These are phyloP conservation scores for Formica selysi DNA, from an alignment of 1,140 invertebrate species.

Conservation along the genomic window DNA sequence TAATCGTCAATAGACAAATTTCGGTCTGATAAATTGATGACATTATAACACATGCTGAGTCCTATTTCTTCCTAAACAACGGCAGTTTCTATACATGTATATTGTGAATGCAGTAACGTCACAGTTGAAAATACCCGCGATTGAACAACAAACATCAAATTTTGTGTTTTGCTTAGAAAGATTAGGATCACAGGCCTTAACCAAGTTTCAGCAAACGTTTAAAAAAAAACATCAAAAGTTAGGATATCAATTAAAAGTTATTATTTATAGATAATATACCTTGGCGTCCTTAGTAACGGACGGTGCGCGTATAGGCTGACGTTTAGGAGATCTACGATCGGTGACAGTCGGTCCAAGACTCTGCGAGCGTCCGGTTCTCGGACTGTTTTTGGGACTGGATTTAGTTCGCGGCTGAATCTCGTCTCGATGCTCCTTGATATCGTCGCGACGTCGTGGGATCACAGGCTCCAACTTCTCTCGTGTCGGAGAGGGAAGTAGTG, in stretches of 20 bases:
- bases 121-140: no score
- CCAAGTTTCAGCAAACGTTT: no score
- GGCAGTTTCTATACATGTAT: no score
- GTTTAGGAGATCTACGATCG: conserved; percentile 91
- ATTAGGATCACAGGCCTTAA: no score
- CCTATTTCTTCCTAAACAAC: no score
- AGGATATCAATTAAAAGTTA: neutral
- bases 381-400: conserved; percentile 90
- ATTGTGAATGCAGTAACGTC: no score
- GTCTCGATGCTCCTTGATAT: conserved; percentile 83
- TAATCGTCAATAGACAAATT: no score
- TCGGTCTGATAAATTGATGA: no score
- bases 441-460: conserved; percentile 89
- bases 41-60: no score
- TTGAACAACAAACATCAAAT: no score
- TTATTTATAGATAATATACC: conserved; percentile 73
- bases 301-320: conserved; percentile 88
- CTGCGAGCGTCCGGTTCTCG: conserved; percentile 89
- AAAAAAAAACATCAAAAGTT: no score
- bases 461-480: conserved; percentile 91
- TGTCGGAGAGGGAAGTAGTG: conserved; percentile 89
- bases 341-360: conserved; percentile 89
- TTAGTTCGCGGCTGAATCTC: conserved; percentile 85
- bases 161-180: no score
- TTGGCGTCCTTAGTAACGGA: conserved; percentile 87